Conservation (phyloP, 2,113 vertebrate species). For the Rhinolophus ferrumequinum region DNA sequence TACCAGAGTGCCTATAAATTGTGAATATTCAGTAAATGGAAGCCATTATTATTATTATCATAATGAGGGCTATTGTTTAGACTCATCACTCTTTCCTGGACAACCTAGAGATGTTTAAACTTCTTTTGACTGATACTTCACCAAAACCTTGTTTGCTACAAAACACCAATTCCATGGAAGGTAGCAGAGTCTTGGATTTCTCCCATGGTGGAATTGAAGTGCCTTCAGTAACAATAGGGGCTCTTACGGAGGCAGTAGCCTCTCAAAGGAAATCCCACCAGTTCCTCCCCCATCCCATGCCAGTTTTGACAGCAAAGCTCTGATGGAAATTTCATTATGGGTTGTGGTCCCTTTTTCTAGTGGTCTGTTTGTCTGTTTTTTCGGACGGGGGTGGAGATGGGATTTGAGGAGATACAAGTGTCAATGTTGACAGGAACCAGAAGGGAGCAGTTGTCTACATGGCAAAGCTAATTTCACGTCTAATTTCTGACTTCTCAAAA, state of each 20-base stretch:
- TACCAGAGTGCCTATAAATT: background rate
- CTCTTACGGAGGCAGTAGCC: background rate
- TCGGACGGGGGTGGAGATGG: background rate
- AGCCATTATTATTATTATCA: background rate
- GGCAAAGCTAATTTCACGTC: background rate
- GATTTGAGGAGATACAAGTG: background rate
- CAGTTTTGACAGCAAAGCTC: background rate
- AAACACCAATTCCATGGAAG: background rate
- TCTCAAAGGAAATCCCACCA: background rate
- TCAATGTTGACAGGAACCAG: background rate
- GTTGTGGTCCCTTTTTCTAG: background rate
- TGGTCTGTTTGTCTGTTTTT: background rate
- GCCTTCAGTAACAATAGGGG: background rate
- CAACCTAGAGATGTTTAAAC: background rate
- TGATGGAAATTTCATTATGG: background rate
- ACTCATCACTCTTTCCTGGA: background rate
- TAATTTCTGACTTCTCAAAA: background rate
- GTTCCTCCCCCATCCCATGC: background rate
- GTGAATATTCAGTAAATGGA: background rate
- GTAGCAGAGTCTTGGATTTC: background rate
- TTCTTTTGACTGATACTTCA: background rate
- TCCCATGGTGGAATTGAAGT: background rate
- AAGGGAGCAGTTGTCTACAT: background rate
- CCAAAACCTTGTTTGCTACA: background rate
- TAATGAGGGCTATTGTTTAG: background rate